Percentiles rank a stretch among this genome's conserved stretches.
phyloP scores from a whole-genome alignment of 2,113 vertebrate species.

The Amphilophus citrinellus region DNA sequence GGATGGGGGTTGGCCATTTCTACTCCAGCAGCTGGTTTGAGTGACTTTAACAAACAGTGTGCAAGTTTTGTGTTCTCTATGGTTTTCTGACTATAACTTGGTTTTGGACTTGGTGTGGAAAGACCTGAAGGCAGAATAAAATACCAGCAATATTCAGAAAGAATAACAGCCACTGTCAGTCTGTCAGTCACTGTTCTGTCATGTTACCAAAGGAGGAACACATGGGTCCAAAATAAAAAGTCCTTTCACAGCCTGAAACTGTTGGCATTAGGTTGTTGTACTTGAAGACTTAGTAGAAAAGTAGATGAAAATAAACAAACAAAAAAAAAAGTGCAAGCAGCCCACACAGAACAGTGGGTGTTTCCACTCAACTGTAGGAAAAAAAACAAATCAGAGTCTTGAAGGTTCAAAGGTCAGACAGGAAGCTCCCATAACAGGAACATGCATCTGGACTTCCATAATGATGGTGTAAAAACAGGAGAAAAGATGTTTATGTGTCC shows the following conservation, averaged over 20 bases:
- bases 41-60: slow-evolving; percentile 2
- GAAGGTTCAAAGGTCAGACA: slow-evolving; percentile 45
- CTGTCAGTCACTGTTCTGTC: slow-evolving; percentile 11
- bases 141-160: slow-evolving; percentile 30
- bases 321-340: slow-evolving; percentile 51
- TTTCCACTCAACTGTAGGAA: slow-evolving; percentile 27
- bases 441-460: slow-evolving; percentile 18
- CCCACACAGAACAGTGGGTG: slow-evolving; percentile 31
- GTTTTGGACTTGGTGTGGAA: slow-evolving; percentile 42
- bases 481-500: slow-evolving; percentile 14
- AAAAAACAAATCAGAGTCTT: slow-evolving; percentile 36
- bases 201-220: slow-evolving; percentile 20
- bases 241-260: slow-evolving; percentile 39
- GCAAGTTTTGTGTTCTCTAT: neutral
- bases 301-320: neutral
- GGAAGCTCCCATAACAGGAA: slow-evolving; percentile 34
- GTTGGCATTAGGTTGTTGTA: slow-evolving; percentile 47
- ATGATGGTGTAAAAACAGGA: slow-evolving; percentile 9
- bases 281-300: slow-evolving; percentile 47
- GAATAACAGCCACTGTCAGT: slow-evolving; percentile 1
- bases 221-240: slow-evolving; percentile 29
- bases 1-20: neutral
- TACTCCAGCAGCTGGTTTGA: neutral
- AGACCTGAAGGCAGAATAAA: slow-evolving; percentile 45
- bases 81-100: neutral